Base-by-base conservation (phyloP, 2,113 vertebrate species). In the Psammodynastes pulverulentus region DNA sequence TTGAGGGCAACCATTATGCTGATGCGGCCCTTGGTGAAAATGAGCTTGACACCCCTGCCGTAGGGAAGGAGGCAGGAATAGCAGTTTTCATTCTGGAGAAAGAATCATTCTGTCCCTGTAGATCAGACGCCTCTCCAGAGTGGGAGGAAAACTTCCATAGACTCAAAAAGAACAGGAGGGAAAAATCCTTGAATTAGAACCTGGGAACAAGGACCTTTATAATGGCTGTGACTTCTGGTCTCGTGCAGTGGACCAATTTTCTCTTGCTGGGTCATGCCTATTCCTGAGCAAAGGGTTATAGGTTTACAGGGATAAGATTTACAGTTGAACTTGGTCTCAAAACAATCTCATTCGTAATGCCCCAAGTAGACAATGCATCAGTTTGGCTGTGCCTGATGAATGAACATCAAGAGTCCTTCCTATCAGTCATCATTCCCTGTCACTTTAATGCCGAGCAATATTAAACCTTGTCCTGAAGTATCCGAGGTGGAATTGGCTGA, bases 311-410 rank as follows among this genome's bases (percentile, higher is more conserved):
- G 72, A 79, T 43, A 21, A 79, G 34, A 79, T 79, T 79, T 79
- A 79, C 34, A 79, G 3, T 3, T 79, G 72, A 43, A 43, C 34
- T 0, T 0, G 0, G 91, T 62, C 91, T 86, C 91, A 86, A 94
- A 95, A 91, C 92, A 85, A 53, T 95, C 48, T 0, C 92, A 34
- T 84, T 62, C 0, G 0, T 88, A 93, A 92, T 93, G 92, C 90
- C 53, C 46, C 93, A 92, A 53, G 79, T 0, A 0, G 94, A 87
- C 49, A 86, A 91, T 94, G 87, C 34, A 0, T 95, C 93, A 95
- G 29, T 29, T 3, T 67, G 84, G 0, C 0, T 2, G 8, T 58
- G 53, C 58, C 0, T 3, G 79, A 46, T 0, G 0, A 34, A 34
- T 21, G 17, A 3, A 3, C 86, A 79, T 21, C 8, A 4, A n/a